Evolutionary conservation across 2,113 vertebrate genomes (phyloP), one percentile per base, ranked within the genome.

Genomic region (Neofelis nebulosa): DNA sequence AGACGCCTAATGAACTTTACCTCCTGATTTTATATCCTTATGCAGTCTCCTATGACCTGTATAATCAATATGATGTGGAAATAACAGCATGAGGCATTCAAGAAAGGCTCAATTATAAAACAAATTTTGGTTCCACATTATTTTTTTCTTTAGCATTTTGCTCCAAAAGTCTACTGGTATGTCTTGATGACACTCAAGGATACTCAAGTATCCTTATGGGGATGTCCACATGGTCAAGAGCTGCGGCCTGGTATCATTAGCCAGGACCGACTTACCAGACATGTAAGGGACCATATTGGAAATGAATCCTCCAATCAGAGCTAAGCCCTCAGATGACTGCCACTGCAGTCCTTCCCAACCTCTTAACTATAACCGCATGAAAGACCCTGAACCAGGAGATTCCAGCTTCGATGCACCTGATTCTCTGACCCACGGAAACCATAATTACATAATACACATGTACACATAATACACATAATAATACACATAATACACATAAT

Each of bases 301-400:
- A 65, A 45, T 19, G 41, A 14, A 52, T 66, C 29, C 7, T 66
- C 4, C 2, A 73, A 13, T 18, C 48, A 65, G 4, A 63, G 45
- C n/a, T 7, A 52, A 66, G 48, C 1, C 21, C 23, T 90, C 21
- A 33, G 38, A 63, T 38, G 68, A 48, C 23, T 31, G 41, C 15
- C 63, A 29, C 4, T 8, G 0, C 15, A n/a, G 33, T 12, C 27
- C 25, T 7, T 10, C 33, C 4, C 52, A 79, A 29, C 25, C 12
- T 29, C n/a, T 16, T 68, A 48, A 33, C 6, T 48, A 11, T n/a
- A 50, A 5, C 15, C 50, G 41, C 25, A 11, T 27, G 8, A 71
- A 4, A 52, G 4, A 15, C 23, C 13, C 19, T 2, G 4, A n/a
- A 63, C 3, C 25, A 52, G 31, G 27, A 61, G 0, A 29, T 19